phyloP scores from a whole-genome alignment of 2,113 vertebrate species.

The Microcebus tavaratra region DNA sequence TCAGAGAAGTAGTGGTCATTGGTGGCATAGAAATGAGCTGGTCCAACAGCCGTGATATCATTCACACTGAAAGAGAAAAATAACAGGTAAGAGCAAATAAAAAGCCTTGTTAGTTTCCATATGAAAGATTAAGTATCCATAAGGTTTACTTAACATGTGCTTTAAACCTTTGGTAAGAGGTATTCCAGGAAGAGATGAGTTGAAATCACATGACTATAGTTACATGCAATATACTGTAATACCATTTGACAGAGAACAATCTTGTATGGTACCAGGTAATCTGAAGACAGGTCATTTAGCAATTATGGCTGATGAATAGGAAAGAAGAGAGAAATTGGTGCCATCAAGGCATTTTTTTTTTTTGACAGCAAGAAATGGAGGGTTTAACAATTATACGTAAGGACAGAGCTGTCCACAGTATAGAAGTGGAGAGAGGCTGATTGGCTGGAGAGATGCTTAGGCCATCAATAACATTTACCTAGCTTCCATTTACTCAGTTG shows the following conservation, averaged over 20 bases:
- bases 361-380: not conserved
- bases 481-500: not conserved
- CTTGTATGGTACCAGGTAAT: not conserved
- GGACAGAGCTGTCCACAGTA: not conserved
- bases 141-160: not conserved
- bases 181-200: constrained; percentile 16
- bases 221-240: not conserved
- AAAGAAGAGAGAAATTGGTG: not conserved
- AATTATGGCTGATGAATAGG: not conserved
- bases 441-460: not conserved
- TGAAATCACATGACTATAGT: not conserved
- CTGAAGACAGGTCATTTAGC: constrained; percentile 21
- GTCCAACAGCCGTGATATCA: constrained; percentile 91
- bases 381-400: not conserved
- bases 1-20: constrained; percentile 93
- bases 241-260: not conserved
- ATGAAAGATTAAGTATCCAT: not conserved
- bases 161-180: not conserved
- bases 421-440: not conserved
- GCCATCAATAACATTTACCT: not conserved
- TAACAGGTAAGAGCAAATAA: not conserved
- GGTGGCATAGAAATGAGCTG: constrained; percentile 94
- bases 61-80: constrained; percentile 89
- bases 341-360: not conserved
- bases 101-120: not conserved